phyloP scores from a whole-genome alignment of 2,888 invertebrate genomes.

The Pseudococcus viburni region DNA sequence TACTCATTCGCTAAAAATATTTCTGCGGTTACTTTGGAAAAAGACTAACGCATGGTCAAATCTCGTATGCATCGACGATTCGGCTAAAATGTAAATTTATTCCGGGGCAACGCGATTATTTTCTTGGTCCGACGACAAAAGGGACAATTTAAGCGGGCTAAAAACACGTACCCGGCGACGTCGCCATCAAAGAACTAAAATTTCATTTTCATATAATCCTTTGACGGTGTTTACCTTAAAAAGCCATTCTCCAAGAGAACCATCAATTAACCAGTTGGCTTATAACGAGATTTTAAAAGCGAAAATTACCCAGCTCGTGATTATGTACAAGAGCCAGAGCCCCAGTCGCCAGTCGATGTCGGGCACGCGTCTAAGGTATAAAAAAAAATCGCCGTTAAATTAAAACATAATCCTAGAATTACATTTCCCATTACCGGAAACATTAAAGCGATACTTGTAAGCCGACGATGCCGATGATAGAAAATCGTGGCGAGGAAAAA shows the following conservation, averaged over 20 bases:
- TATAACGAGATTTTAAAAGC: constrained; percentile 30
- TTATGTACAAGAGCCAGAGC: neutral
- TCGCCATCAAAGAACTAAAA: constrained; percentile 13
- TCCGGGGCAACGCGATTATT: constrained; percentile 9
- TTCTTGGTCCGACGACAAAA: constrained; percentile 6
- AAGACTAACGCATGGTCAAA: neutral
- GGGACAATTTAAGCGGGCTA: constrained; percentile 11
- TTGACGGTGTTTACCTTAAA: constrained; percentile 28
- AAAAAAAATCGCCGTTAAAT: neutral
- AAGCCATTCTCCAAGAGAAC: constrained; percentile 16
- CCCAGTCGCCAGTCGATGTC: neutral
- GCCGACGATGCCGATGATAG: constrained; percentile 11
- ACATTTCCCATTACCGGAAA: constrained; percentile 1
- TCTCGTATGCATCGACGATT: neutral
- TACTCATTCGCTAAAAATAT: neutral
- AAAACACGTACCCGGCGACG: neutral
- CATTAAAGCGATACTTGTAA: constrained; percentile 17
- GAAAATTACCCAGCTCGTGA: neutral
- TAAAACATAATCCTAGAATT: constrained; percentile 24
- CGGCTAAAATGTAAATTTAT: constrained; percentile 18
- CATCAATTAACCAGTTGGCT: constrained; percentile 17
- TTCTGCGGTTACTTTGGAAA: neutral
- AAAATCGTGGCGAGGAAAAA: neutral
- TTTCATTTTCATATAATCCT: constrained; percentile 44
- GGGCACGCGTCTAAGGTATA: neutral